Evolutionary conservation across 1,140 invertebrate species (phyloP), one percentile per base, ranked within the genome.

Genomic region (Orius insidiosus): DNA sequence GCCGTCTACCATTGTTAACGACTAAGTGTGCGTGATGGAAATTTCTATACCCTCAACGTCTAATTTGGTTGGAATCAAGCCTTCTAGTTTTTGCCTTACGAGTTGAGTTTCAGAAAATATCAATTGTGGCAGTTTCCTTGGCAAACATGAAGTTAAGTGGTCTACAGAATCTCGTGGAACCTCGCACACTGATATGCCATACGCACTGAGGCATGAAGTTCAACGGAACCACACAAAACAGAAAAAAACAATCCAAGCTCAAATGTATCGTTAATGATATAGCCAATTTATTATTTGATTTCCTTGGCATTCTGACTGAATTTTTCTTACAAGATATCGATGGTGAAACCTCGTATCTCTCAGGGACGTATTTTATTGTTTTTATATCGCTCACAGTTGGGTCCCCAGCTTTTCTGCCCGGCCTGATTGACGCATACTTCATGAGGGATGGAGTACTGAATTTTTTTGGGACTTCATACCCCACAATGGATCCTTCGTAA

Each of bases 1-100:
- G 7, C 56, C 60, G 48, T 68, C 62, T 10, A 67, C 54, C 59
- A 66, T 64, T 16, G 60, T 64, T 24, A 24, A 14, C 62, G 52
- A n/a, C 48, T 62, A 35, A 47, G 44, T 46, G 47, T 58, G 55
- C 11, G 40, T 48, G 14, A 62, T 45, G 32, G 16, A 34, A 13
- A 59, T 41, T 31, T 47, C 40, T 38, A 52, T 52, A 38, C 24
- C 46, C 42, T 55, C 43, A 37, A 55, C 40, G 37, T 51, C 24
- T 41, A 45, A 50, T 41, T 54, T 24, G 43, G 49, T 51, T 10
- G 52, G 41, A 18, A 48, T 34, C 13, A 58, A 51, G 45, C 35
- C 15, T 48, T 34, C 13, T 57, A 51, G 45, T 34, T 14, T 48
- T 32, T 56, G 40, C 49, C 56, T 43, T 15, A 59, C 39, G 41